Base-by-base conservation (phyloP, 2,888 invertebrate genomes). In the Caenorhabditis wallacei region DNA sequence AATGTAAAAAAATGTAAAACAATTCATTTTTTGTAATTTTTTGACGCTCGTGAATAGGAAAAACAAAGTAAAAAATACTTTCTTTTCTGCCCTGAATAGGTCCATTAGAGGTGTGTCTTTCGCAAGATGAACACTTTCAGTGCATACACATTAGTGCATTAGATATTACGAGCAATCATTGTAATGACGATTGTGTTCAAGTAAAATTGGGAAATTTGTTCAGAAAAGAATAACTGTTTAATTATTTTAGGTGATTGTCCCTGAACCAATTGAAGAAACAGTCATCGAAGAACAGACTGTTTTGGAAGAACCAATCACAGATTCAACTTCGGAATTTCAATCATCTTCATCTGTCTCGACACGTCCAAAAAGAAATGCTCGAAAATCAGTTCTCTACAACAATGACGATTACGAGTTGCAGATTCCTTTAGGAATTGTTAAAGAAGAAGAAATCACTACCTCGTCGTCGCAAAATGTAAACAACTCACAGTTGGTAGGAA, bases 351-450 rank as follows among this genome's bases (percentile, higher is more conserved):
- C 72, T 4, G 18, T 56, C 30, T 37, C 75, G 2, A 46, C 68
- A 3, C 56, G 87, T 8, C 87, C 87, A 2, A 79, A 69, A 26
- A 57, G 87, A 43, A 82, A 75, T 70, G 82, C 81, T 16, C 75
- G 84, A 26, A 87, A 87, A 66, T 85, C 84, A n/a, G 84, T 82
- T 7, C 59, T 87, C 11, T 74, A 84, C 40, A 70, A 79, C 10
- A 81, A 70, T 40, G 83, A 63, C 20, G 85, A 87, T 35, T 85
- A 80, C 57, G 85, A 85, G 59, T 68, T 85, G 0, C 59, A 59
- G 22, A 18, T 80, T 48, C 79, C 79, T 48, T 74, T 74, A 1
- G 84, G 80, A 10, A 56, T 80, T 30, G 48, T 54, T 20, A 71
- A 80, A 61, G 80, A 76, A 46, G 75, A 76, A 37, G 69, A 68